Evolutionary conservation across 2,113 vertebrate genomes (phyloP).

Genomic region (Gasterosteus aculeatus): DNA sequence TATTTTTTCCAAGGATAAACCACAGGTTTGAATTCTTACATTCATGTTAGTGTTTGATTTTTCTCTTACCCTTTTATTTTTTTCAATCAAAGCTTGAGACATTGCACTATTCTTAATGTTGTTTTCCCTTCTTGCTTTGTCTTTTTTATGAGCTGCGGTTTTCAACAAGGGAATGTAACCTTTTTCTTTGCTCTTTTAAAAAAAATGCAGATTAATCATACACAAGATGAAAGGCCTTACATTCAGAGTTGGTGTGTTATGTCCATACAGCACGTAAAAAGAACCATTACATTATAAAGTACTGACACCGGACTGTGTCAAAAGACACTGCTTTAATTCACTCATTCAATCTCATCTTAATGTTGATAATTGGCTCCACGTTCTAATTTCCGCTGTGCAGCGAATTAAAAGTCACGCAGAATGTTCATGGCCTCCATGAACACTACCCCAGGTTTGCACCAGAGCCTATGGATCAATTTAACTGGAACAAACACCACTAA

Average conservation of each 20-base stretch:
- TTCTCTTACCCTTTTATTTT: conserved; percentile 31
- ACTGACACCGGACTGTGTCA: conserved; percentile 3
- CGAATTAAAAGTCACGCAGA: conserved; percentile 32
- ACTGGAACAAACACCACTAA: conserved; percentile 8
- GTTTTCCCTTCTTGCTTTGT: conserved; percentile 43
- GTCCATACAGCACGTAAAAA: neutral
- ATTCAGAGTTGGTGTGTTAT: conserved; percentile 29
- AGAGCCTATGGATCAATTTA: conserved; percentile 31
- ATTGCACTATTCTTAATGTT: conserved; percentile 72
- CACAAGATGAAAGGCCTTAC: conserved; percentile 64
- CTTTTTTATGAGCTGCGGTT: conserved; percentile 31
- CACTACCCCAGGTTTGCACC: conserved; percentile 77
- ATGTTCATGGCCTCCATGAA: conserved; percentile 63
- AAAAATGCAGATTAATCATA: conserved; percentile 37
- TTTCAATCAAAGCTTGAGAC: conserved; percentile 58
- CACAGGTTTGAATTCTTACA: conserved; percentile 27
- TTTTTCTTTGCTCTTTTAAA: conserved; percentile 16
- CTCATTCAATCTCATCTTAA: conserved; percentile 5
- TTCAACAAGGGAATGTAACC: conserved; percentile 37
- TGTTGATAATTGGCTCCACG: conserved; percentile 18
- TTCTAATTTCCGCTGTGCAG: conserved; percentile 9
- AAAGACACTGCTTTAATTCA: neutral
- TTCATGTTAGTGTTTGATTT: conserved; percentile 28
- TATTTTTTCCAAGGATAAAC: conserved; percentile 19
- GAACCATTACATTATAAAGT: neutral